Evolutionary conservation across 1,140 invertebrate genomes (phyloP).

Genomic region (Drosophila pseudoobscura): DNA sequence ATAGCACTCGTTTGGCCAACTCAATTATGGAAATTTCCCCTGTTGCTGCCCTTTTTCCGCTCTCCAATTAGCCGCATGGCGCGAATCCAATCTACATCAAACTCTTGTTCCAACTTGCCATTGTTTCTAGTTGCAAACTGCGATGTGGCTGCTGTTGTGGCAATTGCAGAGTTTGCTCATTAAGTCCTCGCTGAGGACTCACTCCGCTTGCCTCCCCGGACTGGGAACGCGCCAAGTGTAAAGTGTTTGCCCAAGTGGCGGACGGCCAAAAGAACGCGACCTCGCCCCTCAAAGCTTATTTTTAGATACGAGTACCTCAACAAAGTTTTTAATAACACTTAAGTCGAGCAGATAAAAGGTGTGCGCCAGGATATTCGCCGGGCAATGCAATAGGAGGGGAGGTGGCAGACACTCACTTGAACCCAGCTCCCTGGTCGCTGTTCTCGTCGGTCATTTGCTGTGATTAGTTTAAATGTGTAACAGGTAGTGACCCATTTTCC

Average conservation of each 20-base stretch:
- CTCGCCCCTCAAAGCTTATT: slow-evolving; percentile 37
- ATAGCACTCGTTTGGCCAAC: slow-evolving; percentile 1
- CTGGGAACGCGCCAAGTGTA: slow-evolving; percentile 27
- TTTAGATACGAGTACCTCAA: slow-evolving; percentile 53
- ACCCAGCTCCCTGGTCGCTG: background rate
- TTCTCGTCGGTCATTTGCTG: slow-evolving; percentile 37
- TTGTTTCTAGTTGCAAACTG: slow-evolving; percentile 21
- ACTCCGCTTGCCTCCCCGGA: background rate
- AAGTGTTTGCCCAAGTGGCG: slow-evolving; percentile 40
- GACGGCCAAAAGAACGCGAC: slow-evolving; percentile 34
- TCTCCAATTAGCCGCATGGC: slow-evolving; percentile 52
- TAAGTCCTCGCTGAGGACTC: background rate
- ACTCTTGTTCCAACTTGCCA: slow-evolving; percentile 1
- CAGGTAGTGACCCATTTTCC: slow-evolving; percentile 79
- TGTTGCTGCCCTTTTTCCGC: background rate
- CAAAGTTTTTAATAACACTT: slow-evolving; percentile 75
- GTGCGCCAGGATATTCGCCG: slow-evolving; percentile 8
- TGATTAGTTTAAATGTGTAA: slow-evolving; percentile 80
- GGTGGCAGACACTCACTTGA: slow-evolving; percentile 8
- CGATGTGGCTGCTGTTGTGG: slow-evolving; percentile 18
- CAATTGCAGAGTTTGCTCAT: slow-evolving; percentile 25
- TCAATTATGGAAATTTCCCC: slow-evolving; percentile 6
- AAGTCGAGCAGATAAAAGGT: slow-evolving; percentile 61
- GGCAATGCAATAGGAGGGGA: background rate
- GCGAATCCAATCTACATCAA: background rate